phyloP scores from a whole-genome alignment of 1,140 invertebrate species.

The Vanessa tameamea region DNA sequence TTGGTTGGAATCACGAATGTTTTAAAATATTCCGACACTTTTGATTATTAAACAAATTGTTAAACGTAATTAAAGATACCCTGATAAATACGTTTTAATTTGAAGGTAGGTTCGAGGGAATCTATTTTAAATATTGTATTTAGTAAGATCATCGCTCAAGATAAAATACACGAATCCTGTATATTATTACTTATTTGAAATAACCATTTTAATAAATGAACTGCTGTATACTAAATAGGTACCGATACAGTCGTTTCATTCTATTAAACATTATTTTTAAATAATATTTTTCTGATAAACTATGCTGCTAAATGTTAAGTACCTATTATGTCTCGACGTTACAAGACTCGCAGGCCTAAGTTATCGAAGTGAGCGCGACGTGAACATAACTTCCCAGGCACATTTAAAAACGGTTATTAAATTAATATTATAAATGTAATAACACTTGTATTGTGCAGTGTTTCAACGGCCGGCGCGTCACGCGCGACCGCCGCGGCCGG shows the following conservation, averaged over 20 bases:
- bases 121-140: conserved; percentile 5
- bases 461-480: conserved; percentile 9
- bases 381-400: neutral
- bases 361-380: neutral
- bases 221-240: neutral
- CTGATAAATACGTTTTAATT: conserved; percentile 28
- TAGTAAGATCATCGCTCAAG: neutral
- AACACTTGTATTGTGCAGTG: conserved; percentile 11
- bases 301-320: neutral
- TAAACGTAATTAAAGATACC: conserved; percentile 31
- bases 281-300: neutral
- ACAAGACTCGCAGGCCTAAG: neutral
- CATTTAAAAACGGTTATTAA: conserved; percentile 14
- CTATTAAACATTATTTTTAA: neutral
- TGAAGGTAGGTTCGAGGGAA: neutral
- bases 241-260: neutral
- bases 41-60: conserved; percentile 38
- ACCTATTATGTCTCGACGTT: neutral
- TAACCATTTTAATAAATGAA: neutral
- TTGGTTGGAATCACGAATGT: conserved; percentile 34
- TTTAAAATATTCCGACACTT: conserved; percentile 35
- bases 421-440: conserved; percentile 5
- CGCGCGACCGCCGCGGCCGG: conserved; percentile 8
- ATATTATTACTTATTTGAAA: neutral
- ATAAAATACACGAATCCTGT: neutral